phyloP scores from a whole-genome alignment of 2,797 vertebrate genomes.

The Spea hammondii region DNA sequence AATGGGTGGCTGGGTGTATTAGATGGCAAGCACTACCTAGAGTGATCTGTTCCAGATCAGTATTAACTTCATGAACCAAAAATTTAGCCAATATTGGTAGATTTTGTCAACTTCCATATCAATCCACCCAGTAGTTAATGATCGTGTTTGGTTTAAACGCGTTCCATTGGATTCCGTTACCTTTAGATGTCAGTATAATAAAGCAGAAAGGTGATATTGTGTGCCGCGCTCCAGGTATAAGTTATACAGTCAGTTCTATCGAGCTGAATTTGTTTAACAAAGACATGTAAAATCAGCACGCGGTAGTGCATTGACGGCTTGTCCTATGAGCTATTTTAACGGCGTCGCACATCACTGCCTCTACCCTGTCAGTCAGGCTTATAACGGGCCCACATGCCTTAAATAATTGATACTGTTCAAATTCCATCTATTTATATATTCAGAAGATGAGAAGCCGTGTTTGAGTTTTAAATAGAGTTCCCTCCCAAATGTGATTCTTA shows the following conservation, averaged over 20 bases:
- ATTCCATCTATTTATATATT: conserved; percentile 33
- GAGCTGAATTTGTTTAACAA: rapidly evolving
- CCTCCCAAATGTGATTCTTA: neutral
- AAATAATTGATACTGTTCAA: conserved; percentile 32
- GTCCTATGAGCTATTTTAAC: neutral
- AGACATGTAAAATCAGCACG: neutral
- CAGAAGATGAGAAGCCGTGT: conserved; percentile 5
- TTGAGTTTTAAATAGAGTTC: neutral
- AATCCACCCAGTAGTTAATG: too few relatives aligned
- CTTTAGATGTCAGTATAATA: conserved; percentile 65
- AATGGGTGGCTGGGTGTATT: too few relatives aligned
- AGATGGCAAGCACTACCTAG: too few relatives aligned
- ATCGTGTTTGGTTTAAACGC: too few relatives aligned
- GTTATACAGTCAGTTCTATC: neutral
- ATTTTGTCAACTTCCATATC: too few relatives aligned
- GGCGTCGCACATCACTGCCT: conserved; percentile 26
- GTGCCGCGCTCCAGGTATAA: neutral
- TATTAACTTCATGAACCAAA: too few relatives aligned
- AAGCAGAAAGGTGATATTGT: conserved; percentile 17
- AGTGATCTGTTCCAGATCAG: too few relatives aligned
- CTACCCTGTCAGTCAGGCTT: neutral
- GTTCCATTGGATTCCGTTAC: conserved; percentile 13
- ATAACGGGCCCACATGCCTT: conserved; percentile 7
- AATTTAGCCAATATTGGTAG: too few relatives aligned
- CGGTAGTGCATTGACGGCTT: neutral